Evolutionary conservation across 2,797 vertebrate species (phyloP).

Genomic region (Melopsittacus undulatus): DNA sequence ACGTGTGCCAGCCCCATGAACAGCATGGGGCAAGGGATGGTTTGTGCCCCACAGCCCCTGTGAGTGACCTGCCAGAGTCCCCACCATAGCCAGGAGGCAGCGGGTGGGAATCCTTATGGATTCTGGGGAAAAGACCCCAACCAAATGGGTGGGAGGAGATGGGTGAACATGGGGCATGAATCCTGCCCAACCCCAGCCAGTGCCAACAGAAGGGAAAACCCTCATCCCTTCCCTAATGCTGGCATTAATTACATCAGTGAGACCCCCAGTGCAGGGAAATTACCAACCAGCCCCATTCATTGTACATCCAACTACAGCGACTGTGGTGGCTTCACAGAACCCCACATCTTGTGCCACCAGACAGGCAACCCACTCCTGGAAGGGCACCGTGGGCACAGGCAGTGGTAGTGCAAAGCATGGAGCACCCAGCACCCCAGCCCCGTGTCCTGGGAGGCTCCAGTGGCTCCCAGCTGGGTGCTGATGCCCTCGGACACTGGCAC

Average conservation of each 20-base stretch:
- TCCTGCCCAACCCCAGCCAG: background rate
- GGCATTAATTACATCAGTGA: background rate
- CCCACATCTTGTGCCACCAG: background rate
- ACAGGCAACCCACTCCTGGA: background rate
- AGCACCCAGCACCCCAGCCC: background rate
- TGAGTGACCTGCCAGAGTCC: background rate
- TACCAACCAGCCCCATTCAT: background rate
- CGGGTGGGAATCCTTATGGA: accelerated
- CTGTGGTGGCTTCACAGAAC: background rate
- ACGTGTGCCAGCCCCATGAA: accelerated
- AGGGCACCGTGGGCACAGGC: background rate
- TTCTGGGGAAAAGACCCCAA: background rate
- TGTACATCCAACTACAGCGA: background rate
- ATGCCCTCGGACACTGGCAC: background rate
- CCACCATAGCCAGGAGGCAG: accelerated
- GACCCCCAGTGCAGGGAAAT: accelerated
- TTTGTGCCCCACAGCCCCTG: background rate
- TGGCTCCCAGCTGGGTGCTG: background rate
- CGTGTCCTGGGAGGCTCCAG: accelerated
- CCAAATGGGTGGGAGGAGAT: background rate
- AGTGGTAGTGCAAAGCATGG: background rate
- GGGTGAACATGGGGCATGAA: accelerated
- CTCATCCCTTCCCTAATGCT: background rate
- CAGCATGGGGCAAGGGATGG: accelerated
- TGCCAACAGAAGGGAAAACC: background rate